Percentiles rank a stretch among this genome's conserved stretches.
Evolutionary conservation across 64 coral and sea anemone species (phyloP).

Genomic region (Dendrophyllia cribrosa): DNA sequence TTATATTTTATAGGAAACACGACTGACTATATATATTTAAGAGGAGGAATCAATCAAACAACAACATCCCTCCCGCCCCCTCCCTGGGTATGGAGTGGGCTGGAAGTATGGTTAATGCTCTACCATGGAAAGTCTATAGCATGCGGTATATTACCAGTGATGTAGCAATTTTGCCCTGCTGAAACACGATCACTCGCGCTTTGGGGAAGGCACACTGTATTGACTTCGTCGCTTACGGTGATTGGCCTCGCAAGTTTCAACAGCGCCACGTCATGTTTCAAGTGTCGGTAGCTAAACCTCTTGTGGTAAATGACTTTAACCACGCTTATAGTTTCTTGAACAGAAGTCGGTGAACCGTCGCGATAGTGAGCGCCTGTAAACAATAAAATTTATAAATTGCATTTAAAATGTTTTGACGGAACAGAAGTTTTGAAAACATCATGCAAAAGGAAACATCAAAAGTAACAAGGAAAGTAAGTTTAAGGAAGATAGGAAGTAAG

Average conservation of each 20-base stretch:
- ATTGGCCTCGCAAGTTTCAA: conserved; percentile 28
- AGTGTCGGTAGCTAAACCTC: neutral
- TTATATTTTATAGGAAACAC: no score
- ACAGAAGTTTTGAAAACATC: neutral
- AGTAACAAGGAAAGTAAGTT: no score
- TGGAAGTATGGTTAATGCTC: no score
- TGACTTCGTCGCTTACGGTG: conserved; percentile 28
- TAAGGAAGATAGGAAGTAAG: no score
- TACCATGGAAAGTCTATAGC: no score
- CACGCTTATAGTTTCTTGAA: conserved; percentile 63
- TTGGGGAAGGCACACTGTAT: conserved; percentile 63
- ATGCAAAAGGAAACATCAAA: no score
- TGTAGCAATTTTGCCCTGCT: conserved; percentile 39
- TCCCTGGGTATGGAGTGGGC: no score
- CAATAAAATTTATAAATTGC: neutral
- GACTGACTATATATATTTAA: no score
- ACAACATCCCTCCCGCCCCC: no score
- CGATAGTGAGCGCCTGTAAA: conserved; percentile 31
- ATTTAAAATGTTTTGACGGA: no score
- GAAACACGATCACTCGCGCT: conserved; percentile 2
- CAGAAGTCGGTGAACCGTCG: neutral
- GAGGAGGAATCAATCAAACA: no score
- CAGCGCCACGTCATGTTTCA: conserved; percentile 61
- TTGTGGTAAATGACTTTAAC: conserved; percentile 28
- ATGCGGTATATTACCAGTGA: conserved; percentile 52